phyloP scores from a whole-genome alignment of 2,113 vertebrate genomes.

The Chaetorhynchus papuensis region DNA sequence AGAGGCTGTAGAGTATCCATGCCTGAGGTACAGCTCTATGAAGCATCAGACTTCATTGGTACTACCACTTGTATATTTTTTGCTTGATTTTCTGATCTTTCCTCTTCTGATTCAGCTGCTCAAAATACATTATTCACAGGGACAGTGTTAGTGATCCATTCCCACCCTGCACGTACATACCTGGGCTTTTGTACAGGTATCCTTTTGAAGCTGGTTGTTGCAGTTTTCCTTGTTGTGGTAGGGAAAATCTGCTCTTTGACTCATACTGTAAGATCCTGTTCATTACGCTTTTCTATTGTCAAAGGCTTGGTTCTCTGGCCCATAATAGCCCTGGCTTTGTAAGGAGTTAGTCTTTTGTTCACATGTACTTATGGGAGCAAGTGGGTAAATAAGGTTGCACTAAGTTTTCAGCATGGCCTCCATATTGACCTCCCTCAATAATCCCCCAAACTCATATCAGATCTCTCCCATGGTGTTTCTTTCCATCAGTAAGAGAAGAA shows the following conservation, averaged over 20 bases:
- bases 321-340: background rate
- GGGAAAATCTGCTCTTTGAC: background rate
- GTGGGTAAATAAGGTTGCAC: background rate
- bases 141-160: background rate
- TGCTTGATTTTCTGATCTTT: background rate
- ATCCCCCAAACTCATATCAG: background rate
- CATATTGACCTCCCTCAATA: background rate
- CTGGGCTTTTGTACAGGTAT: background rate
- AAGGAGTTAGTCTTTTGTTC: background rate
- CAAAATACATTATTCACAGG: background rate
- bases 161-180: accelerated
- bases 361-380: background rate
- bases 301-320: background rate
- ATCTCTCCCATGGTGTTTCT: background rate
- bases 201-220: background rate
- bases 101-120: background rate
- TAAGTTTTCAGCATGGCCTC: background rate
- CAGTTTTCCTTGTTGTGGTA: accelerated
- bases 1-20: background rate
- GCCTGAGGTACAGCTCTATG: background rate
- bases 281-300: background rate
- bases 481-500: background rate
- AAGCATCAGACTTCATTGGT: background rate
- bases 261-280: background rate
- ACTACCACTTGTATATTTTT: background rate